These are phyloP conservation scores for Siniperca chuatsi DNA, from an alignment of 2,113 vertebrate species.

Conservation along the genomic window DNA sequence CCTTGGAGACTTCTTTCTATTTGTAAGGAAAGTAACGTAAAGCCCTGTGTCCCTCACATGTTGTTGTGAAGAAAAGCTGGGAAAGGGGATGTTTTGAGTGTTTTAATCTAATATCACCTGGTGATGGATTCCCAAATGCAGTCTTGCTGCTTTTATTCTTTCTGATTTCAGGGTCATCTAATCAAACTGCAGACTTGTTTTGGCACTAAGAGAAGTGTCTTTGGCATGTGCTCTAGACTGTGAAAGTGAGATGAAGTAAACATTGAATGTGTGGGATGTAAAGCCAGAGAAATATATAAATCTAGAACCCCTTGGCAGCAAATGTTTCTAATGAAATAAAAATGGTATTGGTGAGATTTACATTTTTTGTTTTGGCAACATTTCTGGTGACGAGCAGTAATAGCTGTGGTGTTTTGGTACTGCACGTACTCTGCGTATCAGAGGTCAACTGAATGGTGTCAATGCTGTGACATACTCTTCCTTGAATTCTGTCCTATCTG, in stretches of 20 bases:
- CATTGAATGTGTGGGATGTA: background rate
- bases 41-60: slow-evolving; percentile 46
- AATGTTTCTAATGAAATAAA: background rate
- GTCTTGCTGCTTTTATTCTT: background rate
- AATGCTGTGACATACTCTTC: background rate
- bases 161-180: slow-evolving; percentile 19
- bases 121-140: slow-evolving; percentile 6
- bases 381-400: background rate
- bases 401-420: background rate
- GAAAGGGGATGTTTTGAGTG: slow-evolving; percentile 11
- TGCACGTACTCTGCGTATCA: background rate
- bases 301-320: background rate
- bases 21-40: slow-evolving; percentile 44
- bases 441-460: background rate
- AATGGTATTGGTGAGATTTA: background rate
- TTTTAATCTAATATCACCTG: slow-evolving; percentile 36
- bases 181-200: slow-evolving; percentile 6
- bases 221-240: background rate
- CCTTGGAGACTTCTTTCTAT: slow-evolving; percentile 46
- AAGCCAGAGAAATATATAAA: background rate
- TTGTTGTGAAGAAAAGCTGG: slow-evolving; percentile 47
- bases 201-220: background rate
- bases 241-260: slow-evolving; percentile 5
- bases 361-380: slow-evolving; percentile 10
- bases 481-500: background rate